Evolutionary conservation across 2,888 invertebrate genomes (phyloP), one percentile per base, ranked within the genome.

Genomic region (Gibbula magus): DNA sequence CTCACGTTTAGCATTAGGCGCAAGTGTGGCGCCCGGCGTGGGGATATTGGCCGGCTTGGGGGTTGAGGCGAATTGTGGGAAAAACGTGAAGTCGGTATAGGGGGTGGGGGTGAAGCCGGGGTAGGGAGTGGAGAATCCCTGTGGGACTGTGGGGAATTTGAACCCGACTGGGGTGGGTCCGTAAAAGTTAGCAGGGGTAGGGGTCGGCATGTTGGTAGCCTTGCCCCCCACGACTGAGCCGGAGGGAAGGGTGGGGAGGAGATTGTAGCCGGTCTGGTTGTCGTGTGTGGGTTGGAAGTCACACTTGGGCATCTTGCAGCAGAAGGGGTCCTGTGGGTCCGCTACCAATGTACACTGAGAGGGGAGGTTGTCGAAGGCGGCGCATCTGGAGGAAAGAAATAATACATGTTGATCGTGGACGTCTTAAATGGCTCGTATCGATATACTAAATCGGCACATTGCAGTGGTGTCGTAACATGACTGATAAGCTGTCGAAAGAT

Each of bases 171-270:
- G 75, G 75, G 75, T 75, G 13, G 75, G 53, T 29, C 39, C 35
- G n/a, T 20, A 29, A 39, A 35, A 70, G n/a, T 13, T 25, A 8
- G 29, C 22, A 54, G 75, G 54, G 2, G 54, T 22, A 10, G 70
- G 53, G 20, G 77, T 67, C 5, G 77, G 77, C 22, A 45, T 39
- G 1, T 83, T 83, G 29, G 86, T 86, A 53, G 86, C 86, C 4
- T 66, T 79, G 2, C 86, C 84, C 18, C 86, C 84, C 77, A 80
- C 80, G n/a, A 86, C 83, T n/a, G 82, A 81, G 54, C 84, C 83
- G 32, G 84, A 82, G 39, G 86, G 82, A 79, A 83, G 82, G 16
- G 85, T 86, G 61, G 85, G 84, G 32, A 83, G 79, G 20, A 82
- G 82, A 29, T 83, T 78, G 56, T 83, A 86, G 13, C 85, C 85